Evolutionary conservation across 2,113 vertebrate genomes (phyloP).

Genomic region (Hoplias malabaricus): DNA sequence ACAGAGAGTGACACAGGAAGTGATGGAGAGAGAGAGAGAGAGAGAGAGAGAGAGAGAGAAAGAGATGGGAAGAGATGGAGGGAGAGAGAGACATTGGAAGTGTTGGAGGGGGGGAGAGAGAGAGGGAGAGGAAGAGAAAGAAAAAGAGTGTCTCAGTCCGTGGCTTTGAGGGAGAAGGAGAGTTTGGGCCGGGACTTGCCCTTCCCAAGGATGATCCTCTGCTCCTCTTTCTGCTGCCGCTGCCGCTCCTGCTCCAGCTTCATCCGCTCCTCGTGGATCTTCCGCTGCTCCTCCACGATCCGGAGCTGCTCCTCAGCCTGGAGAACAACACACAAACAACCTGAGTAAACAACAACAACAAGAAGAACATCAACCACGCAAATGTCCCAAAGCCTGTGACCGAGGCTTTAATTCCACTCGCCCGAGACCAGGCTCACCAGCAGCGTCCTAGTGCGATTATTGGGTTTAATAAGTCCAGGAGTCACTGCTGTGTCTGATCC

Average conservation of each 20-base stretch:
- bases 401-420: too few relatives aligned
- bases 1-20: not conserved
- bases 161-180: conserved; percentile 93
- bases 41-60: conserved; percentile 70
- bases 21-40: not conserved
- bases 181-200: conserved; percentile 98
- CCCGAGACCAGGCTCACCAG: too few relatives aligned
- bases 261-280: conserved; percentile 99
- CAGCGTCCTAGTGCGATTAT: too few relatives aligned
- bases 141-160: conserved; percentile 81
- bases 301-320: conserved; percentile 98
- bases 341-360: conserved; percentile 56
- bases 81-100: not conserved
- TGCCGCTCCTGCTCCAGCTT: conserved; percentile 99
- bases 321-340: too few relatives aligned
- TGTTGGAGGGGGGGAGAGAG: not conserved
- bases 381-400: too few relatives aligned
- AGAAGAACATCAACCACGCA: too few relatives aligned
- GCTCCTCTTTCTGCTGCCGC: conserved; percentile 97
- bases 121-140: conserved; percentile 67
- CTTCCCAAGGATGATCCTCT: conserved; percentile 99
- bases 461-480: too few relatives aligned
- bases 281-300: conserved; percentile 99
- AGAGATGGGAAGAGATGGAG: conserved; percentile 51
- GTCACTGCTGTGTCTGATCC: too few relatives aligned